phyloP scores from a whole-genome alignment of 1,140 invertebrate genomes.

The Magallana angulata region DNA sequence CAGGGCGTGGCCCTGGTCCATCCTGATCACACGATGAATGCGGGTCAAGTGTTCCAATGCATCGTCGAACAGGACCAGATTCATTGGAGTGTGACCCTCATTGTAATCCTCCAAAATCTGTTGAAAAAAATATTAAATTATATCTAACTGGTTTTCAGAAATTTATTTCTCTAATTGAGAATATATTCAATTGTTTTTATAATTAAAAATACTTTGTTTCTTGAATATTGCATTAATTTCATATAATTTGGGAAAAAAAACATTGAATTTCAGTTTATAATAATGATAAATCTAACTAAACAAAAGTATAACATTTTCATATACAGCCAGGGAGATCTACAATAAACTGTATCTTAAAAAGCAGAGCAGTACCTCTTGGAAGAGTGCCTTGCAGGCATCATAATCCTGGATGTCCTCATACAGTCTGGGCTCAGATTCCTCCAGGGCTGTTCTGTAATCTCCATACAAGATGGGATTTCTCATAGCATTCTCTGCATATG shows the following conservation, averaged over 20 bases:
- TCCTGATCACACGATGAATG: constrained; percentile 89
- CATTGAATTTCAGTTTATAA: no score
- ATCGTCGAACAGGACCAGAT: constrained; percentile 93
- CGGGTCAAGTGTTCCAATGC: constrained; percentile 92
- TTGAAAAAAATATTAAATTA: constrained; percentile 39
- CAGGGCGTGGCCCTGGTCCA: constrained; percentile 91
- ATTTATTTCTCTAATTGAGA: no score
- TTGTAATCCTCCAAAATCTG: constrained; percentile 93
- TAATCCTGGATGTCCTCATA: constrained; percentile 95
- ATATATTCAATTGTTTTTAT: no score
- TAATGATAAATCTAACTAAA: no score
- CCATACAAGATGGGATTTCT: constrained; percentile 92
- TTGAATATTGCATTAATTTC: no score
- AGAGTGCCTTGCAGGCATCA: constrained; percentile 89
- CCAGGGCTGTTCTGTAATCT: constrained; percentile 91
- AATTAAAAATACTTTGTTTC: no score
- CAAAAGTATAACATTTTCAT: no score
- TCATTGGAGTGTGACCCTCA: constrained; percentile 83
- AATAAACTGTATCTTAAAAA: no score
- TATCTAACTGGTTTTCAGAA: no score
- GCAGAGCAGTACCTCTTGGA: constrained; percentile 86
- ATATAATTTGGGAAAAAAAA: no score
- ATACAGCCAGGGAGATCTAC: no score
- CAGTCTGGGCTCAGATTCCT: constrained; percentile 87
- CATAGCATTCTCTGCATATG: constrained; percentile 83